These are phyloP conservation scores for Meteorus cinctellus DNA, from an alignment of 2,888 invertebrate genomes.

Conservation along the genomic window DNA sequence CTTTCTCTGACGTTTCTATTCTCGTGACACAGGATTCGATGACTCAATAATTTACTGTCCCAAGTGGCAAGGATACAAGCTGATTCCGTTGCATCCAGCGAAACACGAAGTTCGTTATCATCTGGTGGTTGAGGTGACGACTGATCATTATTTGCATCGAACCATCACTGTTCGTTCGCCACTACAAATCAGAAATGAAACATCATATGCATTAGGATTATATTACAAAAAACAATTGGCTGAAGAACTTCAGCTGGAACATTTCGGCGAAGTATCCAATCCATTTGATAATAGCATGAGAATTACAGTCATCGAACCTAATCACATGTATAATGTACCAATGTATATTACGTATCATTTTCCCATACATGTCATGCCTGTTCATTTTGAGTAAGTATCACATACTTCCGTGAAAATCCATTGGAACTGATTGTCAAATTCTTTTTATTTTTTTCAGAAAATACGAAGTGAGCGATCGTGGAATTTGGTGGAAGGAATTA, in stretches of 20 bases:
- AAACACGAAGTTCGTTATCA: conserved; percentile 80
- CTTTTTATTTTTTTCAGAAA: conserved; percentile 73
- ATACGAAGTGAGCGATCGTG: conserved; percentile 81
- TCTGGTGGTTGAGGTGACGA: conserved; percentile 80
- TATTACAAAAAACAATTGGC: conserved; percentile 84
- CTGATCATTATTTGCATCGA: conserved; percentile 75
- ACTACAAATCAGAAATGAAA: conserved; percentile 84
- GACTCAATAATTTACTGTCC: conserved; percentile 80
- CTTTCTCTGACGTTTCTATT: conserved; percentile 22
- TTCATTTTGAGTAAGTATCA: conserved; percentile 81
- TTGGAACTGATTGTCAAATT: too few relatives aligned
- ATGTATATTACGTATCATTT: conserved; percentile 88
- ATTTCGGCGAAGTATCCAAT: conserved; percentile 80
- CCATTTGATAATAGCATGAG: conserved; percentile 85
- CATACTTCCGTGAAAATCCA: not conserved
- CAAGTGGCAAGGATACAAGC: conserved; percentile 78
- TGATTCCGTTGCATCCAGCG: conserved; percentile 79
- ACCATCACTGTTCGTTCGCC: conserved; percentile 83
- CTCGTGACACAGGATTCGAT: conserved; percentile 74
- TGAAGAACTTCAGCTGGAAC: conserved; percentile 79
- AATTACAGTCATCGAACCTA: conserved; percentile 83
- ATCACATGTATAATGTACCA: conserved; percentile 84
- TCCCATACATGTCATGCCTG: conserved; percentile 83
- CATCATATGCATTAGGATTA: conserved; percentile 83
- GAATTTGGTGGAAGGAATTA: conserved; percentile 88